phyloP scores from a whole-genome alignment of 2,113 vertebrate species.

The Scomber scombrus region DNA sequence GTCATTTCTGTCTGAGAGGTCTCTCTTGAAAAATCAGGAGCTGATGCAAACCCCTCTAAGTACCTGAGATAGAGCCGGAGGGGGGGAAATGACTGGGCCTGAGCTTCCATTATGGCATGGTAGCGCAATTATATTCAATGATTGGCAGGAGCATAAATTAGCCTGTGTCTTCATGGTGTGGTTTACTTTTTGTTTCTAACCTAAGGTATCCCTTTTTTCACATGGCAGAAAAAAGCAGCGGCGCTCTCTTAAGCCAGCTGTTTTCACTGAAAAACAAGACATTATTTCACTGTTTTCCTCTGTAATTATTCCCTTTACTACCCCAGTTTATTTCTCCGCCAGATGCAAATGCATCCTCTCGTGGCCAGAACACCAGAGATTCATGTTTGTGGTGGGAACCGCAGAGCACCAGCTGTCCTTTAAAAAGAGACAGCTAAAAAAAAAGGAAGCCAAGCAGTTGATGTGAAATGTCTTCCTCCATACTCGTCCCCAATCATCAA shows the following conservation, averaged over 20 bases:
- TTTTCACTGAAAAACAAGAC: constrained; percentile 54
- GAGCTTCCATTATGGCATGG: constrained; percentile 64
- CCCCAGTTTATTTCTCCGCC: constrained; percentile 55
- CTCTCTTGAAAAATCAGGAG: constrained; percentile 80
- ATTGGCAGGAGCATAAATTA: constrained; percentile 77
- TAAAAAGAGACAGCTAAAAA: constrained; percentile 67
- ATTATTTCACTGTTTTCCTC: constrained; percentile 54
- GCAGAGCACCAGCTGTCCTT: constrained; percentile 75
- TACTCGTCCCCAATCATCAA: constrained; percentile 81
- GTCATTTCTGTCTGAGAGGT: constrained; percentile 78
- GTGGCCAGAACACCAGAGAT: constrained; percentile 65
- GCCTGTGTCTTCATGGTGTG: constrained; percentile 53
- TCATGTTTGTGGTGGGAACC: constrained; percentile 57
- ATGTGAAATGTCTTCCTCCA: constrained; percentile 76
- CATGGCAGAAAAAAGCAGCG: background rate
- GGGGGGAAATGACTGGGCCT: constrained; percentile 59
- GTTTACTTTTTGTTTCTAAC: constrained; percentile 53
- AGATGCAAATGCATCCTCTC: constrained; percentile 52
- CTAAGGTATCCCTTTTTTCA: constrained; percentile 47
- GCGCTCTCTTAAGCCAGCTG: constrained; percentile 47
- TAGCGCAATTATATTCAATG: constrained; percentile 74
- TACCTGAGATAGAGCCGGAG: constrained; percentile 71
- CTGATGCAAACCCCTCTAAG: constrained; percentile 73
- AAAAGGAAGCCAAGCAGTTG: constrained; percentile 36
- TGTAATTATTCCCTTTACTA: constrained; percentile 66